Percentiles rank a stretch among this genome's conserved stretches.
Conservation (phyloP, 2,797 vertebrate genomes). For the Anas bahamensis region DNA sequence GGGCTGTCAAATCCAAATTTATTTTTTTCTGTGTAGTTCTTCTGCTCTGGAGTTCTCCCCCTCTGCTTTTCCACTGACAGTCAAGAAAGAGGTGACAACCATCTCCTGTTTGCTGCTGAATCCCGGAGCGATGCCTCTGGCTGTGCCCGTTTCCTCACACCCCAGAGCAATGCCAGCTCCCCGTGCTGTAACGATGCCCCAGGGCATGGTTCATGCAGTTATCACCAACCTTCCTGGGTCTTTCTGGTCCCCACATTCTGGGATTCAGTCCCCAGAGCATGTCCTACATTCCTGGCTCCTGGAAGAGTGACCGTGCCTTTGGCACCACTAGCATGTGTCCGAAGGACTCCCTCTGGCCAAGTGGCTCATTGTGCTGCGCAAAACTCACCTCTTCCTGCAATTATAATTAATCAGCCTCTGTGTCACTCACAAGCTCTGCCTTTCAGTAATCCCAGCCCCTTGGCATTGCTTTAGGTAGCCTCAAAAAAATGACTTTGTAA, state of each 20-base stretch:
- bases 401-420: neutral
- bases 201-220: neutral
- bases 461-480: neutral
- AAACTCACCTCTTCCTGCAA: neutral
- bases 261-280: neutral
- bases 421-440: constrained; percentile 26
- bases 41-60: neutral
- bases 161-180: fast-evolving
- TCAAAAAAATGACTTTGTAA: neutral
- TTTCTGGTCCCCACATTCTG: fast-evolving
- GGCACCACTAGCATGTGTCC: neutral
- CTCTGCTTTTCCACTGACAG: neutral
- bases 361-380: neutral
- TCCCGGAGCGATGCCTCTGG: neutral
- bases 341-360: neutral
- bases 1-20: neutral
- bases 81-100: neutral
- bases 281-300: neutral
- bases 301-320: fast-evolving
- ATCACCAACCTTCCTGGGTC: neutral
- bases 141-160: fast-evolving
- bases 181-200: neutral
- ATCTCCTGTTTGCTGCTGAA: neutral
- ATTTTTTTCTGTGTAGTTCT: neutral
- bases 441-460: neutral